phyloP scores from a whole-genome alignment of 2,113 vertebrate species.

The Psephotus haematonotus region DNA sequence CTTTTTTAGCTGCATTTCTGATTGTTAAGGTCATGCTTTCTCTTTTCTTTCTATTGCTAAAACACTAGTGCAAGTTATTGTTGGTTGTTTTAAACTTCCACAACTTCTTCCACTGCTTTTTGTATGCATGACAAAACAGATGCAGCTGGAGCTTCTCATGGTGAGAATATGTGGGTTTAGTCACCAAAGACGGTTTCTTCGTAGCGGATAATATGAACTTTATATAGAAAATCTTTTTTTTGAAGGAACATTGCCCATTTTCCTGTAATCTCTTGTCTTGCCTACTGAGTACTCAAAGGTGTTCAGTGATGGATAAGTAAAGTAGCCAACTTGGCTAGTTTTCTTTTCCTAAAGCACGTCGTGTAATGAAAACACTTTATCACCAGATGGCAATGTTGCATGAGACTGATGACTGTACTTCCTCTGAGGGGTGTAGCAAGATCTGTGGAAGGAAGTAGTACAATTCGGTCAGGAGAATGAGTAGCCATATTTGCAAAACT shows the following conservation, averaged over 20 bases:
- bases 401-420: not conserved
- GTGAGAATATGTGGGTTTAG: fast-evolving
- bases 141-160: not conserved
- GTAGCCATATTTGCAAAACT: slow-evolving; percentile 27
- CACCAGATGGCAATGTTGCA: slow-evolving; percentile 60
- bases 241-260: not conserved
- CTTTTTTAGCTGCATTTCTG: not conserved
- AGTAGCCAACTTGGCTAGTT: not conserved
- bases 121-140: not conserved
- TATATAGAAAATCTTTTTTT: not conserved
- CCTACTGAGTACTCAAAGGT: not conserved
- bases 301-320: not conserved
- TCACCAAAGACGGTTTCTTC: not conserved
- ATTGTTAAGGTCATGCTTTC: not conserved
- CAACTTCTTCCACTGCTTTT: not conserved
- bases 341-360: not conserved
- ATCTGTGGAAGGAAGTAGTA: not conserved
- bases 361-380: slow-evolving; percentile 25
- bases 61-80: not conserved
- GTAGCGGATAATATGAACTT: not conserved
- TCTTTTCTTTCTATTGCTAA: not conserved
- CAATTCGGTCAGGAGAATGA: not conserved
- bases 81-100: not conserved
- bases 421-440: not conserved
- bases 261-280: not conserved